Percentiles rank a stretch among this genome's conserved stretches.
These are phyloP conservation scores for Oscheius sp. DNA, from an alignment of 2,888 invertebrate genomes.

Conservation along the genomic window DNA sequence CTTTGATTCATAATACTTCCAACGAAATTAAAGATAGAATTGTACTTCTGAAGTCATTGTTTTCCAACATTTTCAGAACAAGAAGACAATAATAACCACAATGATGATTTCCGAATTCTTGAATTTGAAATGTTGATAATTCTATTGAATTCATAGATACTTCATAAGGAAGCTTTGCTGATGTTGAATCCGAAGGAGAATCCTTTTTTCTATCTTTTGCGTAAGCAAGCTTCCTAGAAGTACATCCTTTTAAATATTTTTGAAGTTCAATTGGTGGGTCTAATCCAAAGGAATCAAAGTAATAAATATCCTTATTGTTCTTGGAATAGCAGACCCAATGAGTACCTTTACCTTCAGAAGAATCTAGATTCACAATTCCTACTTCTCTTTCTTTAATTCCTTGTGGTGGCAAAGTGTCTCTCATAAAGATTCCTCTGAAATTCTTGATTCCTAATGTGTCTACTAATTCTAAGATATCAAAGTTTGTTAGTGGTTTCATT, in stretches of 20 bases:
- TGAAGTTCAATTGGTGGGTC: conserved; percentile 24
- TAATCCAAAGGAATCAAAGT: conserved; percentile 42
- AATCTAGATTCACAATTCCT: conserved; percentile 41
- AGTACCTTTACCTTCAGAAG: conserved; percentile 36
- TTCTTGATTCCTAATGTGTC: too few relatives aligned
- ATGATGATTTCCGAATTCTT: conserved; percentile 44
- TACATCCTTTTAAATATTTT: background rate
- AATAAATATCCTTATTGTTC: conserved; percentile 35
- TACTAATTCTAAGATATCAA: too few relatives aligned
- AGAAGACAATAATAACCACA: conserved; percentile 49
- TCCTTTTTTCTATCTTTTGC: conserved; percentile 32
- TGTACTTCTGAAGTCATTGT: conserved; percentile 15
- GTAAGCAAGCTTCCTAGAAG: conserved; percentile 25
- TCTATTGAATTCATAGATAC: conserved; percentile 6
- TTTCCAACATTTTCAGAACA: conserved; percentile 39
- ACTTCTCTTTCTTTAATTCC: too few relatives aligned
- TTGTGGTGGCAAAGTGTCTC: too few relatives aligned
- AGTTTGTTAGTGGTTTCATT: too few relatives aligned
- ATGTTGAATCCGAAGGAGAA: background rate
- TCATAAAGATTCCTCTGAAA: too few relatives aligned
- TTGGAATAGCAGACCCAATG: conserved; percentile 40
- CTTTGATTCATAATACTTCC: conserved; percentile 16
- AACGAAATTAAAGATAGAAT: conserved; percentile 18
- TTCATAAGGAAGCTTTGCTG: background rate
- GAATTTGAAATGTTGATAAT: conserved; percentile 29